These are phyloP conservation scores for Lutjanus argentimaculatus DNA, from an alignment of 2,797 vertebrate species.

Conservation along the genomic window DNA sequence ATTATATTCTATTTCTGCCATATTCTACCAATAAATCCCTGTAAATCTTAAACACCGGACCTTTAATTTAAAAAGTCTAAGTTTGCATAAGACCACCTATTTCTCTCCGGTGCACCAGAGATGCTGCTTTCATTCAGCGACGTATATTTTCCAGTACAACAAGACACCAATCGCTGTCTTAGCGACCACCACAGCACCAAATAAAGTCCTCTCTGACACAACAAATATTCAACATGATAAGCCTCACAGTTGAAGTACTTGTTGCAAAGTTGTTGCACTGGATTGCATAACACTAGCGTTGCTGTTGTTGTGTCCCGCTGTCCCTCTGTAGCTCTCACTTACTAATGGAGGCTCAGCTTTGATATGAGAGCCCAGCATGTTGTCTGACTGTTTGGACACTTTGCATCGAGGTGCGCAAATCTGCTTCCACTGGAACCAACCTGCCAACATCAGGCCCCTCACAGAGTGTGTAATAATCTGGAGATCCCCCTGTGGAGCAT, in stretches of 20 bases:
- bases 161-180: not conserved
- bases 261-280: conserved; percentile 40
- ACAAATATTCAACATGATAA: not conserved
- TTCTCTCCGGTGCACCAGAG: too few relatives aligned
- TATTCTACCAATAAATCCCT: too few relatives aligned
- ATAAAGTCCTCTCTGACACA: conserved; percentile 8
- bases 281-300: conserved; percentile 47
- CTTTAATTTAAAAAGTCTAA: too few relatives aligned
- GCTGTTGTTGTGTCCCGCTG: conserved; percentile 8
- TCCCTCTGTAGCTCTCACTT: conserved; percentile 24
- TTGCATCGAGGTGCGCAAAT: conserved; percentile 42
- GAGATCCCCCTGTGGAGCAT: conserved; percentile 39
- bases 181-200: not conserved
- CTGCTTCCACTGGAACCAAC: conserved; percentile 33
- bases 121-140: too few relatives aligned
- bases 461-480: conserved; percentile 44
- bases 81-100: too few relatives aligned
- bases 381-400: conserved; percentile 48
- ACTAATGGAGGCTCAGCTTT: conserved; percentile 29
- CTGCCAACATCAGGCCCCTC: conserved; percentile 42
- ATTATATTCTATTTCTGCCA: too few relatives aligned
- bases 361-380: conserved; percentile 39
- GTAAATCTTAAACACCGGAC: too few relatives aligned
- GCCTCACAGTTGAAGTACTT: conserved; percentile 20
- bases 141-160: not conserved